A percentile compares a stretch with the other conserved stretches of the same genome.
Evolutionary conservation across 1,140 invertebrate species (phyloP).

Genomic region (Euglossa dilemma): DNA sequence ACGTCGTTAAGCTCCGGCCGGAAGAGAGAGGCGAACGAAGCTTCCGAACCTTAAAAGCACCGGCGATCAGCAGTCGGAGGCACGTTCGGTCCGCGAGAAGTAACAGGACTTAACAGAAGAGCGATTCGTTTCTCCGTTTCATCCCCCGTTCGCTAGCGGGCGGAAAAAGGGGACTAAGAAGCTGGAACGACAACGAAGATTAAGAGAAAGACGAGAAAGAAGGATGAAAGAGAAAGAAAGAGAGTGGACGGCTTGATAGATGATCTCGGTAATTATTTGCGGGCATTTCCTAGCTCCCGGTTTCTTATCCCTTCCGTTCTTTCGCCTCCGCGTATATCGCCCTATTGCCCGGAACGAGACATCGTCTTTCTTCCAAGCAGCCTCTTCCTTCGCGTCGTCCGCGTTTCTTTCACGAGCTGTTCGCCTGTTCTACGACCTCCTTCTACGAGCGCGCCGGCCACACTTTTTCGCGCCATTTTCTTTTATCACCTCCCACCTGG

Average conservation of each 20-base stretch:
- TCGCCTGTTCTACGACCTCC: neutral
- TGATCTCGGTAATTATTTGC: conserved; percentile 71
- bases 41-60: neutral
- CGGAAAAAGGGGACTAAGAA: conserved; percentile 39
- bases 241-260: conserved; percentile 59
- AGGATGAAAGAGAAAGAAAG: neutral
- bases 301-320: conserved; percentile 38
- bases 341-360: conserved; percentile 17
- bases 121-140: conserved; percentile 51
- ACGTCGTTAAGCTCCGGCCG: neutral
- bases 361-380: conserved; percentile 21
- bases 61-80: conserved; percentile 26
- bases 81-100: neutral
- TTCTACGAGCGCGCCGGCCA: neutral
- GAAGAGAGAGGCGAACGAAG: neutral
- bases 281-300: conserved; percentile 46
- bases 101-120: conserved; percentile 22
- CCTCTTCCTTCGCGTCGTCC: conserved; percentile 19
- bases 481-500: conserved; percentile 50
- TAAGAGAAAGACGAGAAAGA: conserved; percentile 5
- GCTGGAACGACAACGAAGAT: conserved; percentile 25
- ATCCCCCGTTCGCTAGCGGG: neutral
- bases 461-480: conserved; percentile 52
- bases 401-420: conserved; percentile 16
- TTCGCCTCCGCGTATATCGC: conserved; percentile 10